Base-by-base conservation (phyloP, 1,140 invertebrate genomes). In the Drosophila quadrilineata region DNA sequence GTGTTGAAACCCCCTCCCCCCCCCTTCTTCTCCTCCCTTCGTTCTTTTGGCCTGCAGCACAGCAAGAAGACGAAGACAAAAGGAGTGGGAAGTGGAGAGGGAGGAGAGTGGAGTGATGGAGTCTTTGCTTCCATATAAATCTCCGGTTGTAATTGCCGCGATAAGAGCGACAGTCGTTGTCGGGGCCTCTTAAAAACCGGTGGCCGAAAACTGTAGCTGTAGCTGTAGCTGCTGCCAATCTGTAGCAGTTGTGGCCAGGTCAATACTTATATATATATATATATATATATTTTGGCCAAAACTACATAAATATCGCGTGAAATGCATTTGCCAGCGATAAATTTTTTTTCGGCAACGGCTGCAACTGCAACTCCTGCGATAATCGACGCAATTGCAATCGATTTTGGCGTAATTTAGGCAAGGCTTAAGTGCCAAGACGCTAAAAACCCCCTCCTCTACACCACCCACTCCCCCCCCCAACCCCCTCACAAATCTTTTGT, bases 301-400 rank as follows among this genome's bases (percentile, higher is more conserved):
- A 84, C 70, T 84, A 84, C 79, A 84, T 84, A 84, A 84, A 84
- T 84, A 79, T 79, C 79, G 79, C 79, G 79, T 77, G 66, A 84
- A 84, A 84, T 84, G 77, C 77, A 84, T 84, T 79, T 71, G 79
- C 74, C 43, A 58, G 48, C 79, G 79, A 85, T 85, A 84, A 84
- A 84, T 82, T 52, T 85, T 84, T 43, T 80, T 62, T n/a, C n/a
- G 76, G 76, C 76, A 82, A 75, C 71, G 53, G 69, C 52, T 43
- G 46, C 35, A 17, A 41, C 70, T 58, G 50, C 68, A 41, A 36
- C 56, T 56, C 52, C 71, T 69, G 73, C 79, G 79, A 84, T 85
- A 84, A 85, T 84, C 79, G 84, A 84, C 79, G 79, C 79, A 85
- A 77, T 84, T 84, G 80, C 79, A 77, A 84, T 85, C 79, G 79